phyloP scores from a whole-genome alignment of 1,140 invertebrate genomes.

The Aphaenogaster ashmeadi region DNA sequence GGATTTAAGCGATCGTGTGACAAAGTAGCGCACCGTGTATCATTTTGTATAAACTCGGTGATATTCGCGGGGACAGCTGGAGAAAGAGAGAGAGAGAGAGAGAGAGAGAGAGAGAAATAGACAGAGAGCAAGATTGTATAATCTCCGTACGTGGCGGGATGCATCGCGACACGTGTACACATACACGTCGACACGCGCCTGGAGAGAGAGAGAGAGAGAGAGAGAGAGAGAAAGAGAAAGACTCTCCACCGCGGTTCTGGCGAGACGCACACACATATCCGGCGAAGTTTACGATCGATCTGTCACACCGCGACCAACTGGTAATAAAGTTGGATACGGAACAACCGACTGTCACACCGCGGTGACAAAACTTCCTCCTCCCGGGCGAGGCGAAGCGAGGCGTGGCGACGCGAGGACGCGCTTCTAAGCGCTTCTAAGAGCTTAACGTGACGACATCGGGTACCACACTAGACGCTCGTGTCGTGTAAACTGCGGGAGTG shows the following conservation, averaged over 20 bases:
- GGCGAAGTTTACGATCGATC: conserved; percentile 75
- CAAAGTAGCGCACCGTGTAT: conserved; percentile 75
- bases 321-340: conserved; percentile 76
- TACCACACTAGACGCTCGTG: conserved; percentile 58
- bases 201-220: conserved; percentile 11
- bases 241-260: not conserved
- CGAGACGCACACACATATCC: conserved; percentile 46
- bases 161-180: conserved; percentile 40
- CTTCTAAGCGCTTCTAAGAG: conserved; percentile 70
- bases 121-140: conserved; percentile 51
- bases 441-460: conserved; percentile 74
- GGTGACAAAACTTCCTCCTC: conserved; percentile 68
- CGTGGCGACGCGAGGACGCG: conserved; percentile 35
- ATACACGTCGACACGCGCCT: conserved; percentile 9
- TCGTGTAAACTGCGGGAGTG: conserved; percentile 67
- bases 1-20: conserved; percentile 77
- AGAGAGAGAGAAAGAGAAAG: not conserved
- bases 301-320: conserved; percentile 73
- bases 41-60: conserved; percentile 75
- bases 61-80: conserved; percentile 43
- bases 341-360: conserved; percentile 75
- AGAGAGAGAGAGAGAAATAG: not conserved
- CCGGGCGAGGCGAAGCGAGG: not conserved
- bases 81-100: not conserved
- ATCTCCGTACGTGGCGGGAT: conserved; percentile 49